These are phyloP conservation scores for Acrocephalus arundinaceus DNA, from an alignment of 2,113 vertebrate species.

Conservation along the genomic window DNA sequence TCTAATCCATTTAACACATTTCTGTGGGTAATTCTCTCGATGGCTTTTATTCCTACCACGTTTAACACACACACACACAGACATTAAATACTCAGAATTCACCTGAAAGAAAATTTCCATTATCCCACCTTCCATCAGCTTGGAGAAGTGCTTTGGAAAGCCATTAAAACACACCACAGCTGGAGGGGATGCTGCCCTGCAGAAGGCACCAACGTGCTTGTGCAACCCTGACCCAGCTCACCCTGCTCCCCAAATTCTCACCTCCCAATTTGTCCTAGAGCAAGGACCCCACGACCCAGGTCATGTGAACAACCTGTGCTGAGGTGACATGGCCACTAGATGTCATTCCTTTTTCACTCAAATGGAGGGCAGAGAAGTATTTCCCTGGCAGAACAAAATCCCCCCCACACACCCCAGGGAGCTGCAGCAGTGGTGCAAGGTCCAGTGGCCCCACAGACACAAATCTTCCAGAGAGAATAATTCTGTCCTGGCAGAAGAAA, in stretches of 20 bases:
- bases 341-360: slow-evolving; percentile 65
- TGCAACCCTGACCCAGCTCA: not conserved
- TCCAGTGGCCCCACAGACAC: not conserved
- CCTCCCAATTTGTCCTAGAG: not conserved
- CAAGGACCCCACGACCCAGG: not conserved
- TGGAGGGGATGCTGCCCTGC: not conserved
- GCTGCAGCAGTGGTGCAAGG: not conserved
- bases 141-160: not conserved
- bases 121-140: not conserved
- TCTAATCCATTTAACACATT: slow-evolving; percentile 27
- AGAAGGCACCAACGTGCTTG: rapidly evolving
- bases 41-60: slow-evolving; percentile 14
- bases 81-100: slow-evolving; percentile 9
- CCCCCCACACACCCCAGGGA: rapidly evolving
- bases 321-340: slow-evolving; percentile 44
- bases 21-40: not conserved
- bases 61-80: not conserved
- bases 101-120: not conserved
- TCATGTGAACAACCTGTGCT: not conserved
- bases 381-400: not conserved
- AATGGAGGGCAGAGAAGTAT: not conserved
- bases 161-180: not conserved
- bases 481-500: not conserved
- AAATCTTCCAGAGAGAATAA: not conserved
- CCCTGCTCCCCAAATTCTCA: not conserved